Evolutionary conservation across 1,140 invertebrate species (phyloP).

Genomic region (Sminthurinus signatus): DNA sequence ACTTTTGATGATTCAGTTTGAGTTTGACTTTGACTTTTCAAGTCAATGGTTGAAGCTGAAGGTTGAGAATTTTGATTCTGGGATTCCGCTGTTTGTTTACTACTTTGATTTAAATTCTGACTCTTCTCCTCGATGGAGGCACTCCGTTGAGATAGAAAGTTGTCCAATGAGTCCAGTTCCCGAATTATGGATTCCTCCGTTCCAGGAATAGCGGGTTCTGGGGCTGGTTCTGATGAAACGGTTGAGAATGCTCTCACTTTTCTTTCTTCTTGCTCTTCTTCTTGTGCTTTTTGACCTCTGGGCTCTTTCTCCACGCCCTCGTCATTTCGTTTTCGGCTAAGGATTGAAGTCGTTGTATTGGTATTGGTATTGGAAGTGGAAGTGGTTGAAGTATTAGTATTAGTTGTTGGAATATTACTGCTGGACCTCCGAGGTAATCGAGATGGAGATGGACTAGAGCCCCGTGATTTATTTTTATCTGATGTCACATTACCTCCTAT

Average conservation of each 20-base stretch:
- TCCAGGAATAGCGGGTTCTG: too few species aligned
- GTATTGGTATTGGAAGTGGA: not conserved
- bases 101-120: too few species aligned
- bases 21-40: not conserved
- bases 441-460: constrained; percentile 21
- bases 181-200: constrained; percentile 34
- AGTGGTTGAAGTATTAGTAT: not conserved
- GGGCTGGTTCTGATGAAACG: not conserved
- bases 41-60: not conserved
- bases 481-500: not conserved
- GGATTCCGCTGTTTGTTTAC: not conserved
- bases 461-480: constrained; percentile 22
- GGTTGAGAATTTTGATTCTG: not conserved
- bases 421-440: not conserved
- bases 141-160: constrained; percentile 26
- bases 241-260: constrained; percentile 2
- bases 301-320: not conserved
- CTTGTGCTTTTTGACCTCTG: not conserved
- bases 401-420: not conserved
- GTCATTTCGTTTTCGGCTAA: not conserved
- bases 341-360: not conserved
- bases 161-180: constrained; percentile 37
- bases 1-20: too few species aligned
- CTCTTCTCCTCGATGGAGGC: constrained; percentile 29
- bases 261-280: not conserved